Evolutionary conservation across 2,113 vertebrate species (phyloP).

Genomic region (Cyprinus carpio): DNA sequence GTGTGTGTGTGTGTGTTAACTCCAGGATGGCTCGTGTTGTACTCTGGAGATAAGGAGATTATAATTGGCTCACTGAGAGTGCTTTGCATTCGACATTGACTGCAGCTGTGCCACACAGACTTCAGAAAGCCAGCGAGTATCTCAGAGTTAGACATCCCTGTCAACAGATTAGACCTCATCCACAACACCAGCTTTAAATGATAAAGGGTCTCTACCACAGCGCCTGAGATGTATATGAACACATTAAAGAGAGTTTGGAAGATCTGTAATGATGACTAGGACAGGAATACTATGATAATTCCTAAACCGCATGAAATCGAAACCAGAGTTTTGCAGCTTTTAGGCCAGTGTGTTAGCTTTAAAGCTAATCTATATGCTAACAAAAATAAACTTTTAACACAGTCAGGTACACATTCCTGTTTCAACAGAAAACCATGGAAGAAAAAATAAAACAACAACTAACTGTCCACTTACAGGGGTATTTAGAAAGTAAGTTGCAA

Average conservation of each 20-base stretch:
- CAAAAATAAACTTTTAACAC: neutral
- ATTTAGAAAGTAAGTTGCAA: neutral
- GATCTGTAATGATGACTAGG: neutral
- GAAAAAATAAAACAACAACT: neutral
- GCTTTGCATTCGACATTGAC: conserved; percentile 33
- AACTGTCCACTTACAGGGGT: neutral
- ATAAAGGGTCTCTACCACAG: neutral
- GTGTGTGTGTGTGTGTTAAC: conserved; percentile 56
- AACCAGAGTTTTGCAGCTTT: neutral
- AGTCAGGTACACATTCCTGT: neutral
- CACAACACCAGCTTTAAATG: neutral
- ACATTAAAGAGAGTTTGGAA: conserved; percentile 1
- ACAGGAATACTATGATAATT: neutral
- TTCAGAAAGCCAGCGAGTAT: conserved; percentile 10
- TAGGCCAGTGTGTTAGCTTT: neutral
- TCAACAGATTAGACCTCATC: conserved; percentile 33
- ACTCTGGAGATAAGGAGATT: conserved; percentile 41
- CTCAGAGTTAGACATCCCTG: conserved; percentile 30
- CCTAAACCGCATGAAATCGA: neutral
- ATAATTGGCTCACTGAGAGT: conserved; percentile 39
- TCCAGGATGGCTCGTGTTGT: conserved; percentile 29
- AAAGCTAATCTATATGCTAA: neutral
- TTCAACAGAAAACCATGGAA: neutral
- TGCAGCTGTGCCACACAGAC: conserved; percentile 35
- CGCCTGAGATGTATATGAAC: neutral